Evolutionary conservation across 2,113 vertebrate genomes (phyloP).

Genomic region (Sebastes schlegelii): DNA sequence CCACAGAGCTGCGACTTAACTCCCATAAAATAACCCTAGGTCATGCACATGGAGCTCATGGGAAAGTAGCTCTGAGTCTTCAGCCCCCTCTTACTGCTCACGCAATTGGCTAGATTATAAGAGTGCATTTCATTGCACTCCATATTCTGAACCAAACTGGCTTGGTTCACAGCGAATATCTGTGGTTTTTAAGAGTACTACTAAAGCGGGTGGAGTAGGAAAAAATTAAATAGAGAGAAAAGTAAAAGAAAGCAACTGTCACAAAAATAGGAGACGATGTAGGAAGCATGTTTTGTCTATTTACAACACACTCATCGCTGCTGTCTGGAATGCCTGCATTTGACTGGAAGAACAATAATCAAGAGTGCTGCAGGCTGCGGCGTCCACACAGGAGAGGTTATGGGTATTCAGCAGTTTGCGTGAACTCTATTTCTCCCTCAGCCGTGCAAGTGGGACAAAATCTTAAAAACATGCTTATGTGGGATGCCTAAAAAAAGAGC

Average conservation of each 20-base stretch:
- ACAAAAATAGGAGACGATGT: constrained; percentile 40
- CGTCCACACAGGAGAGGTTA: constrained; percentile 41
- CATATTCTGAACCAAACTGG: constrained; percentile 53
- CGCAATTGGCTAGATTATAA: constrained; percentile 41
- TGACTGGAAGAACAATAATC: constrained; percentile 59
- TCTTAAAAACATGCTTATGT: constrained; percentile 42
- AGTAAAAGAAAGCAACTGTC: constrained; percentile 43
- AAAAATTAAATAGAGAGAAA: constrained; percentile 37
- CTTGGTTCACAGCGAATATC: constrained; percentile 44
- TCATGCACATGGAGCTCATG: constrained; percentile 56
- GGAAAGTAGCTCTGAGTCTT: constrained; percentile 49
- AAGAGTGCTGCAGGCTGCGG: constrained; percentile 47
- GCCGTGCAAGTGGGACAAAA: constrained; percentile 25
- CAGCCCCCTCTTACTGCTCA: constrained; percentile 18
- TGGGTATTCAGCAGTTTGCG: constrained; percentile 41
- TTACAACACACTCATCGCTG: constrained; percentile 62
- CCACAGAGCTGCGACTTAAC: constrained; percentile 50
- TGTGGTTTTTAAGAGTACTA: constrained; percentile 51
- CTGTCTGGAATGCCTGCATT: constrained; percentile 69
- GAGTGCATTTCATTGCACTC: constrained; percentile 38
- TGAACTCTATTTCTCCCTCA: constrained; percentile 33
- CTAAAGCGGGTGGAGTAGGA: constrained; percentile 43
- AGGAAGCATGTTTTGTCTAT: constrained; percentile 68
- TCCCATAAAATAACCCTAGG: constrained; percentile 38
- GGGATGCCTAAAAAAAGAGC: constrained; percentile 34